Evolutionary conservation across 2,888 invertebrate genomes (phyloP).

Genomic region (Sepioteuthis lessoniana): DNA sequence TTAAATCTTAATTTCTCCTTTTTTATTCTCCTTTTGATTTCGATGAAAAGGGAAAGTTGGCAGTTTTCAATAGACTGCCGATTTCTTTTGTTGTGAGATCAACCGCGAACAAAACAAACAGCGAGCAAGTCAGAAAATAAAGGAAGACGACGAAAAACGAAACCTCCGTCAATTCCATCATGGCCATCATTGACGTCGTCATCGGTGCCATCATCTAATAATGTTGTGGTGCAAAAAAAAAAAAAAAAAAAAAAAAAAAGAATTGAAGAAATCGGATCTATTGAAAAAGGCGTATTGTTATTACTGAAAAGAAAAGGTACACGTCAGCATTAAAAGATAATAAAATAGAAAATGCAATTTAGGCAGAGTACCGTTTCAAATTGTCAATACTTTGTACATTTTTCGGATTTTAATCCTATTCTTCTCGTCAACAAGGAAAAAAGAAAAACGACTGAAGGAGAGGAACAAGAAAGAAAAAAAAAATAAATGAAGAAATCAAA

Average conservation of each 20-base stretch:
- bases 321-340: neutral
- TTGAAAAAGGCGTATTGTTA: slow-evolving; percentile 7
- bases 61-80: neutral
- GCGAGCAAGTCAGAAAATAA: neutral
- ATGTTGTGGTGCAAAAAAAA: neutral
- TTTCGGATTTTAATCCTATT: slow-evolving; percentile 21
- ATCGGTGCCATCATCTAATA: slow-evolving; percentile 17
- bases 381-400: neutral
- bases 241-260: neutral
- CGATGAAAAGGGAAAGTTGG: neutral
- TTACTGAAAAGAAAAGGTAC: neutral
- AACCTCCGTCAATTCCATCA: slow-evolving; percentile 21
- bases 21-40: neutral
- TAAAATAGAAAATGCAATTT: slow-evolving; percentile 15
- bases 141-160: slow-evolving; percentile 17
- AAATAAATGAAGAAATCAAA: too few species aligned
- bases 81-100: slow-evolving; percentile 21
- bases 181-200: neutral
- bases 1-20: slow-evolving; percentile 33
- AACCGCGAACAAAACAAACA: slow-evolving; percentile 14
- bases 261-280: slow-evolving; percentile 33
- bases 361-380: slow-evolving; percentile 33
- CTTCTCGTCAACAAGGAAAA: neutral
- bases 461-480: too few species aligned
- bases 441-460: neutral